phyloP scores from a whole-genome alignment of 2,113 vertebrate genomes.

The Oryzias javanicus region DNA sequence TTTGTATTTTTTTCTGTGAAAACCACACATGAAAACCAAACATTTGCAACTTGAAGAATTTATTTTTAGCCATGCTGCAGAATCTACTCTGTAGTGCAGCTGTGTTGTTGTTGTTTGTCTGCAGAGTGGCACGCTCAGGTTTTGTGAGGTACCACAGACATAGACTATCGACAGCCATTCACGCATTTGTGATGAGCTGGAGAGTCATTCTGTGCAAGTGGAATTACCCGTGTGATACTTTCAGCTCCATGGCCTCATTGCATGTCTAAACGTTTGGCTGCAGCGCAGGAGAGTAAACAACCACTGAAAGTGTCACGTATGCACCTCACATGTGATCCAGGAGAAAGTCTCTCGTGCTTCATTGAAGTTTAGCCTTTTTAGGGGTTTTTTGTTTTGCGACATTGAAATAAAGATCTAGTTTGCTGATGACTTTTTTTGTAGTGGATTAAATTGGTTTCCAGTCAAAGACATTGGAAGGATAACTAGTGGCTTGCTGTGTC shows the following conservation, averaged over 20 bases:
- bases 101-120: not conserved
- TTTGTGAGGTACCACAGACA: not conserved
- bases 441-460: no score
- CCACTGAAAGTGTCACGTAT: not conserved
- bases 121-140: not conserved
- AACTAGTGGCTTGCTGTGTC: no score
- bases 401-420: not conserved
- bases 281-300: not conserved
- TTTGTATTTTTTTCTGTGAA: no score
- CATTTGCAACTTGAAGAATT: no score
- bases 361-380: no score
- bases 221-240: slow-evolving; percentile 18
- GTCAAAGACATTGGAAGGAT: no score
- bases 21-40: no score
- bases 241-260: slow-evolving; percentile 25
- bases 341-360: no score
- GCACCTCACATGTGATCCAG: not conserved
- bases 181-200: not conserved
- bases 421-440: no score
- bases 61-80: no score
- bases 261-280: slow-evolving; percentile 2
- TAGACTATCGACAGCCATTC: slow-evolving; percentile 1
- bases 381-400: not conserved
- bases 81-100: not conserved
- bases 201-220: slow-evolving; percentile 2